These are phyloP conservation scores for Drosophila kuntzei DNA, from an alignment of 2,888 invertebrate species.

Conservation along the genomic window DNA sequence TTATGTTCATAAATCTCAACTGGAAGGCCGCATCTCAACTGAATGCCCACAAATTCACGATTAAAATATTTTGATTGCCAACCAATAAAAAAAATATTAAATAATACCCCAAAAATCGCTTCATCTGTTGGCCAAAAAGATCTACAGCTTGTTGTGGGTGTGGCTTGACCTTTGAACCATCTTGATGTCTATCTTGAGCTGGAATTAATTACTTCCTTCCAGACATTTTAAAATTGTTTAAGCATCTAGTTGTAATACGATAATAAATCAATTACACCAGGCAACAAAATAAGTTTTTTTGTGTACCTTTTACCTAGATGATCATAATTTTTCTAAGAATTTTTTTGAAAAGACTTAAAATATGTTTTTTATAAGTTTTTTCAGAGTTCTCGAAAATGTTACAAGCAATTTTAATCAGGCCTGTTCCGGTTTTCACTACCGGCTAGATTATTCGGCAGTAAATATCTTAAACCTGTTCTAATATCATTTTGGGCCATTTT, in stretches of 20 bases:
- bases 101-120: neutral
- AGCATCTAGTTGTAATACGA: neutral
- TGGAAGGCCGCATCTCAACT: constrained; percentile 54
- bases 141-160: constrained; percentile 15
- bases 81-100: neutral
- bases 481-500: no score
- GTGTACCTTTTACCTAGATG: no score
- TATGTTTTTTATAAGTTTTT: no score
- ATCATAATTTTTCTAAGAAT: no score
- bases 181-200: constrained; percentile 10
- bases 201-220: neutral
- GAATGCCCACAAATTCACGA: constrained; percentile 40
- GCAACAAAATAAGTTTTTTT: no score
- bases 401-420: no score
- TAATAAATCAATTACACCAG: neutral
- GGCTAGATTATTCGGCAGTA: no score
- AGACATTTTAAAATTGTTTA: neutral
- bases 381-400: no score
- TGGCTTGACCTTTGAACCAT: constrained; percentile 14
- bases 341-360: no score
- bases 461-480: no score
- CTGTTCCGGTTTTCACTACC: no score
- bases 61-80: constrained; percentile 65
- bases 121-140: constrained; percentile 6
- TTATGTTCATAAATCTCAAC: constrained; percentile 83